Evolutionary conservation across 2,797 vertebrate species (phyloP).

Genomic region (Menidia menidia): DNA sequence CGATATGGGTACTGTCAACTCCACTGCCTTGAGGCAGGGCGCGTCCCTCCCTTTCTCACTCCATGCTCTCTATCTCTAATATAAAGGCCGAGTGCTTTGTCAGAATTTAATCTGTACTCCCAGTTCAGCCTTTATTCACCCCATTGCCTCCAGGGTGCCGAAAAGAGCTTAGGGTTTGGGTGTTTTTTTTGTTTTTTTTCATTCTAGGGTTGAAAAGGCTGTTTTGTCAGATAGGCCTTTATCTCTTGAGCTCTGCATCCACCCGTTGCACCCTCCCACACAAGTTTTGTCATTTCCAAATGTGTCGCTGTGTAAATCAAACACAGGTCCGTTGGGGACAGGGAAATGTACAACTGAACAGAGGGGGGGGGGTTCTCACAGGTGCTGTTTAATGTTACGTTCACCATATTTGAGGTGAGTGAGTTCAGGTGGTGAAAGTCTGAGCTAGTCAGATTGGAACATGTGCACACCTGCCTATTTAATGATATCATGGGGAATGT

Average conservation of each 20-base stretch:
- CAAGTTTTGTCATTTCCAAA: constrained; percentile 8
- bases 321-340: constrained; percentile 14
- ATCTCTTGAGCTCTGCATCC: constrained; percentile 37
- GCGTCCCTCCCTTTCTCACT: constrained; percentile 59
- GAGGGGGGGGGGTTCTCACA: neutral
- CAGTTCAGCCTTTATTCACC: constrained; percentile 48
- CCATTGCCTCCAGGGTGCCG: constrained; percentile 20
- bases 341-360: constrained; percentile 6
- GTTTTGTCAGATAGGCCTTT: constrained; percentile 20
- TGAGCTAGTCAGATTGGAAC: constrained; percentile 53
- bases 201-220: constrained; percentile 7
- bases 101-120: constrained; percentile 52
- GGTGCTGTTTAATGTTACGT: constrained; percentile 43
- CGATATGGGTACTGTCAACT: constrained; percentile 71
- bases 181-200: neutral
- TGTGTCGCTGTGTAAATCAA: constrained; percentile 28
- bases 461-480: constrained; percentile 77
- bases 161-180: neutral
- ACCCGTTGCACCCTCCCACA: constrained; percentile 13
- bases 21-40: constrained; percentile 78
- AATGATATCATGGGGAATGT: constrained; percentile 65
- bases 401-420: constrained; percentile 42
- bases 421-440: constrained; percentile 52
- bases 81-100: constrained; percentile 52
- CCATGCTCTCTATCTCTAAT: constrained; percentile 31